Base-by-base conservation (phyloP, 2,888 invertebrate species). In the Prosapia bicincta region DNA sequence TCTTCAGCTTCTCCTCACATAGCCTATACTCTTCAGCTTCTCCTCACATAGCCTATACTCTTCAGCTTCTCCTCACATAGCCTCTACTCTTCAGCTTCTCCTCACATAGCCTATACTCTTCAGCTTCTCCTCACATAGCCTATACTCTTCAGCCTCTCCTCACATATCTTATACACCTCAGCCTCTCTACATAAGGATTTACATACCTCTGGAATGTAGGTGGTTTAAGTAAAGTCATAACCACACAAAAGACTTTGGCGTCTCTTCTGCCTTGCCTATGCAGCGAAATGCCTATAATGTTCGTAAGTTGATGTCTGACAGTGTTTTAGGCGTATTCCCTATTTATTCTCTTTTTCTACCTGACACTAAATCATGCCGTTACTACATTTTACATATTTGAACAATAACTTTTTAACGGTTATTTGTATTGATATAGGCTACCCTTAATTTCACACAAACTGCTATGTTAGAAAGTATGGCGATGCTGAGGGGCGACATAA, bases 361-460 rank as follows among this genome's bases (percentile, higher is more conserved):
- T 13, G 38, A 38, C 38, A 38, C 10, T 38, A 15, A 38, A 38
- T 13, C 10, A 38, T 30, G 5, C 5, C 5, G 7, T 38, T 38
- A 38, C 15, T 38, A 13, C 38, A 38, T 38, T 38, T 38, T 38
- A 38, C 38, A 38, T 38, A 38, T 38, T 38, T 38, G 38, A 38
- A 38, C 38, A 13, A 9, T 38, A 13, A 38, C 13, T 9, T 15
- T 13, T 38, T 25, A 23, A 9, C 68, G 24, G 26, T 68, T 68
- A 68, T 26, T 68, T 68, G 24, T 68, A 26, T 68, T 5, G 25
- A 68, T 68, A 20, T 25, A 68, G 68, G 25, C 1, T 25, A 68
- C 68, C 68, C 13, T 68, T 68, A n/a, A 68, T 9, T 68, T 68
- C 68, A 68, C 24, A 68, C 68, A 68, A 3, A 23, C 68, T 68